Conservation (phyloP, 2,888 invertebrate species). For the Rhagium mordax region DNA sequence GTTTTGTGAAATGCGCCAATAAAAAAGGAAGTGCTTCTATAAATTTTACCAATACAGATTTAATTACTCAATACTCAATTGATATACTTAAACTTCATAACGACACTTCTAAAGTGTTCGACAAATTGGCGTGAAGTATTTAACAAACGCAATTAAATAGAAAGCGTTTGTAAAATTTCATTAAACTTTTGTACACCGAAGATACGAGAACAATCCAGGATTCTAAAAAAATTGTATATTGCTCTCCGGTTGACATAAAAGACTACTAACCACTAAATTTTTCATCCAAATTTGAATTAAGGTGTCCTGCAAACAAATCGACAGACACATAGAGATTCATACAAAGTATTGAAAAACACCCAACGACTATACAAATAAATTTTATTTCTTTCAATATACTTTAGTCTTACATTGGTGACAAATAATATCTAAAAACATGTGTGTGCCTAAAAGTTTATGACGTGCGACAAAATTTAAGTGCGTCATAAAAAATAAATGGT, state of each 20-base stretch:
- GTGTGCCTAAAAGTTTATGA: conserved; percentile 14
- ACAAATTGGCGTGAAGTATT: conserved; percentile 17
- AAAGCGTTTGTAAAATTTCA: conserved; percentile 19
- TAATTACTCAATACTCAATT: conserved; percentile 19
- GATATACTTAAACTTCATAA: conserved; percentile 14
- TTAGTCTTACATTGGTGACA: not conserved
- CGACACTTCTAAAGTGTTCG: conserved; percentile 1
- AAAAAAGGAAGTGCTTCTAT: conserved; percentile 5
- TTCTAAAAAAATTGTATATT: too few relatives aligned
- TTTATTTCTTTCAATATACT: too few relatives aligned
- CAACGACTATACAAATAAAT: too few relatives aligned
- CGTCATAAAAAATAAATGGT: conserved; percentile 10
- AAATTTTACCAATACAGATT: not conserved
- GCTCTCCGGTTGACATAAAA: too few relatives aligned
- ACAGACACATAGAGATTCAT: too few relatives aligned
- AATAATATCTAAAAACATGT: conserved; percentile 8
- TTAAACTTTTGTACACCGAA: conserved; percentile 16
- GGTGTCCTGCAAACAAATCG: too few relatives aligned
- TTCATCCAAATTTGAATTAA: too few relatives aligned
- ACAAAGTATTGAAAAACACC: too few relatives aligned
- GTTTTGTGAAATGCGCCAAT: conserved; percentile 1
- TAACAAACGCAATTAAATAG: conserved; percentile 23
- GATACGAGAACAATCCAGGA: too few relatives aligned
- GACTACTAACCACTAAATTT: too few relatives aligned
- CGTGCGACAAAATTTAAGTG: conserved; percentile 27